These are phyloP conservation scores for Trachythela sp. DNA, from an alignment of 64 coral and sea anemone genomes.

Conservation along the genomic window DNA sequence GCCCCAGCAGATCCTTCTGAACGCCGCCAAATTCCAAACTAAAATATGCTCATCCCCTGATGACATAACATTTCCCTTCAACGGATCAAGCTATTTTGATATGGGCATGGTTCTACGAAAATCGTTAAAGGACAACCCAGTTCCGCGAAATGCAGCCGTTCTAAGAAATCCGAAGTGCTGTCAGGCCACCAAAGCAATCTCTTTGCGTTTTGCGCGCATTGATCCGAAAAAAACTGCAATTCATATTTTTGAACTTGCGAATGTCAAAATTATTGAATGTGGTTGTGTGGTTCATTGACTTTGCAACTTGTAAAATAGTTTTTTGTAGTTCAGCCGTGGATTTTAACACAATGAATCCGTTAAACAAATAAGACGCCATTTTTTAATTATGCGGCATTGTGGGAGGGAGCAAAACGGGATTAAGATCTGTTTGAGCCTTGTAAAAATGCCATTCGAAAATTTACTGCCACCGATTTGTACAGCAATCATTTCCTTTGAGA, in stretches of 20 bases:
- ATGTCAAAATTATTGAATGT: not conserved
- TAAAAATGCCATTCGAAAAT: no score
- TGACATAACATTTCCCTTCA: not conserved
- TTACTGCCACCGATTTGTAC: no score
- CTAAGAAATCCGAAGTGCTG: conserved; percentile 5
- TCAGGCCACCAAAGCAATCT: not conserved
- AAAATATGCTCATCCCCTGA: not conserved
- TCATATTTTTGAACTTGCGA: not conserved
- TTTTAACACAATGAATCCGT: no score
- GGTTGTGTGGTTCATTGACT: not conserved
- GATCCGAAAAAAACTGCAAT: not conserved
- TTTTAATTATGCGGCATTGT: no score
- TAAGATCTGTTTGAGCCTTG: no score
- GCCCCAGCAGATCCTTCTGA: not conserved
- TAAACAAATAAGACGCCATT: no score
- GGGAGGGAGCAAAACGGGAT: no score
- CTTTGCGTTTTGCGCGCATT: not conserved
- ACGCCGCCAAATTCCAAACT: not conserved
- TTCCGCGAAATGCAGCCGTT: not conserved
- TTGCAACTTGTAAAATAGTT: not conserved
- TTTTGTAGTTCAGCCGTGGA: no score
- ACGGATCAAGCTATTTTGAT: not conserved
- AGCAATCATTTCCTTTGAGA: no score
- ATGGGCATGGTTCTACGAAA: not conserved
- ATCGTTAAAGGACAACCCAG: not conserved